Base-by-base conservation (phyloP, 2,797 vertebrate species). In the Ispidina picta region DNA sequence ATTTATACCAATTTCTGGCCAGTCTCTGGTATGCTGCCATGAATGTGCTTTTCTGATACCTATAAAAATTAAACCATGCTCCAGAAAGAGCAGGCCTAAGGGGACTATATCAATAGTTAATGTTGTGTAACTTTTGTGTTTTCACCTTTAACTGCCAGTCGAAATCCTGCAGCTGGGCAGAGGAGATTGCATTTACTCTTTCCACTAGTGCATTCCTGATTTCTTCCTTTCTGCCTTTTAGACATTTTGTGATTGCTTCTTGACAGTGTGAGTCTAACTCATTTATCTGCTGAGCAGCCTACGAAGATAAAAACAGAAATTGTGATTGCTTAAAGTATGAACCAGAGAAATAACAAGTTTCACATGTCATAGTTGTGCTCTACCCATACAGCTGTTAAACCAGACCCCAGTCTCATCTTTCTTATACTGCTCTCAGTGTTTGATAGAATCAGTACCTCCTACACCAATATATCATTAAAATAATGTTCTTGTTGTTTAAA, bases 121-220 rank as follows among this genome's bases (percentile, higher is more conserved):
- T 66, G 37, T 31, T 33, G 58, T 25, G 6, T 37, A 37, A 37
- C 37, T 37, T 37, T 37, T 37, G 37, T 37, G 37, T 37, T 37
- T 94, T 93, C 85, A 99, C 99, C 98, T 99, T 99, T 71, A 99
- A 97, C 86, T 99, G 99, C 99, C 99, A 99, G 96, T 99, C 99
- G 96, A 99, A 99, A 97, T 99, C 98, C 90, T 98, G 98, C 46
- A 99, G 98, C 33, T 98, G 98, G 7, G 98, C 96, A 89, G 98
- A 98, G 46, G 98, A 98, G 89, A 99, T 98, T 39, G 88, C 96
- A 89, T 98, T 98, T 87, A 99, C 98, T 94, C 95, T 98, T 92
- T 98, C 97, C 90, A 98, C 93, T 29, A 99, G 96, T 10, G 98
- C 97, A 17, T 94, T 96, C 37, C 94, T 97, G 88, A 99, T 98